Conservation (phyloP, 1,140 invertebrate genomes). For the Melanaphis sacchari region DNA sequence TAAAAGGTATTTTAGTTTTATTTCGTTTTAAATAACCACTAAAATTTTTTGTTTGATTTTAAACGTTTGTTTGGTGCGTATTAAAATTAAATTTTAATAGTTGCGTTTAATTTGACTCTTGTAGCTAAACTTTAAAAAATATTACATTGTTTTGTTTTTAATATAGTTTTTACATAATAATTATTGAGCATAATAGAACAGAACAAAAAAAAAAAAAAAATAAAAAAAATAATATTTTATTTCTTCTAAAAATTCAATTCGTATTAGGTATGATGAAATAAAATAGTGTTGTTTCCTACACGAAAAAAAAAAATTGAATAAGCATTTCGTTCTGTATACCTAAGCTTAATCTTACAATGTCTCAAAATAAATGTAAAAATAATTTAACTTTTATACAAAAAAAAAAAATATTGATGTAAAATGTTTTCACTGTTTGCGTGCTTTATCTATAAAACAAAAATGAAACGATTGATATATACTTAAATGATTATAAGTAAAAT, state of each 20-base stretch:
- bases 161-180: background rate
- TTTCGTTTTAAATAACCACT: too few relatives aligned
- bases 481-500: background rate
- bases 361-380: background rate
- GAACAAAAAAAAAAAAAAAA: background rate
- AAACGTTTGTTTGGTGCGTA: too few relatives aligned
- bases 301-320: background rate
- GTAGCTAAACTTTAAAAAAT: too few relatives aligned
- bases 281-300: background rate
- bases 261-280: background rate
- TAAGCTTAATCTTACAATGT: background rate
- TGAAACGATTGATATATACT: background rate
- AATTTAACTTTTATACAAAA: background rate
- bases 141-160: too few relatives aligned
- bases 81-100: too few relatives aligned
- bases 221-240: background rate
- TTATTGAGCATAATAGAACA: background rate
- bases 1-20: too few relatives aligned
- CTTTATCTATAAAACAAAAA: constrained; percentile 15
- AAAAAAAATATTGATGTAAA: background rate
- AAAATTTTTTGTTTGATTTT: too few relatives aligned
- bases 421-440: background rate
- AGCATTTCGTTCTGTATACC: background rate
- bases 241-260: background rate
- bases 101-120: too few relatives aligned